Conservation (phyloP, 1,140 invertebrate genomes). For the Orius insidiosus region DNA sequence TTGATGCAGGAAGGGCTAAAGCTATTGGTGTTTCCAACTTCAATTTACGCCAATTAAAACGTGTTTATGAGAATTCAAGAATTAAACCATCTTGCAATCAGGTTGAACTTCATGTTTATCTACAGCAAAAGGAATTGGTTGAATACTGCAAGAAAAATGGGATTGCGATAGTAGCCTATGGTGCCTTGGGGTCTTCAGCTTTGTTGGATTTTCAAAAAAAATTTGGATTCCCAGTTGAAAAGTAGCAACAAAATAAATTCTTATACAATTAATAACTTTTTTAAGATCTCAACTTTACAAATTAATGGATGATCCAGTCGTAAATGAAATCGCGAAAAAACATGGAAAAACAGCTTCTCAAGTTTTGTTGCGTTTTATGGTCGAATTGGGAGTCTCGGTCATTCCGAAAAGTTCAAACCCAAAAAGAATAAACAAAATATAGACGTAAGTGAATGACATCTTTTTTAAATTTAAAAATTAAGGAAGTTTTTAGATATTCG, state of each 20-base stretch:
- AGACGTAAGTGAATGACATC: conserved; percentile 22
- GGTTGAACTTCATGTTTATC: conserved; percentile 41
- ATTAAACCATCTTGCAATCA: conserved; percentile 23
- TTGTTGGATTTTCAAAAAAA: conserved; percentile 9
- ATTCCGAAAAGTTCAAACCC: conserved; percentile 73
- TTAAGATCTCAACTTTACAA: conserved; percentile 10
- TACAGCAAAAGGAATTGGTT: conserved; percentile 38
- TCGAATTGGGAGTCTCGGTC: conserved; percentile 51
- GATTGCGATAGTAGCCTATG: conserved; percentile 41
- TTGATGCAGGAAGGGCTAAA: conserved; percentile 31
- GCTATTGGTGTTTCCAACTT: conserved; percentile 27
- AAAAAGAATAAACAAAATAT: conserved; percentile 46
- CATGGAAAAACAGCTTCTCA: conserved; percentile 58
- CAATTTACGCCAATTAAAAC: conserved; percentile 22
- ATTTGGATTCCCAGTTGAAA: conserved; percentile 5
- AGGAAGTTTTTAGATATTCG: conserved; percentile 30
- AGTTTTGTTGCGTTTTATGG: conserved; percentile 54
- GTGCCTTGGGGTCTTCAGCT: conserved; percentile 32
- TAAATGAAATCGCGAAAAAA: conserved; percentile 45
- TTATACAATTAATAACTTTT: neutral
- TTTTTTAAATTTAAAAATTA: neutral
- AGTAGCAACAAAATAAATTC: neutral
- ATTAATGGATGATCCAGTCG: conserved; percentile 33
- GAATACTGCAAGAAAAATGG: conserved; percentile 34
- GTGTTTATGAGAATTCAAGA: conserved; percentile 18